Evolutionary conservation across 2,888 invertebrate genomes (phyloP).

Genomic region (Patella pellucida): DNA sequence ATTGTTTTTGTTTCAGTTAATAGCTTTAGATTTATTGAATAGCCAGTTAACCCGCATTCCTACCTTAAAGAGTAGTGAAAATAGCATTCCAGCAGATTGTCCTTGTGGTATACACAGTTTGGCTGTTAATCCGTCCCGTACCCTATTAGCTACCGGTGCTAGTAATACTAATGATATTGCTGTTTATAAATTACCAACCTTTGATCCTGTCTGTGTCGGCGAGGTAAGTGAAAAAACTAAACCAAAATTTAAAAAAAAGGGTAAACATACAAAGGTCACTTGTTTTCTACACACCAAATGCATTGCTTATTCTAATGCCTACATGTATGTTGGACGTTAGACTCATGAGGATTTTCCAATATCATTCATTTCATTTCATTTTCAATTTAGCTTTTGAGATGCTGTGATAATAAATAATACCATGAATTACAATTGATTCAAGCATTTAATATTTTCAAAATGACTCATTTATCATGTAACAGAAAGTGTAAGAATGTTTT

Average conservation of each 20-base stretch:
- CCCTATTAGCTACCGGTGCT: constrained; percentile 91
- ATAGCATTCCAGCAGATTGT: constrained; percentile 64
- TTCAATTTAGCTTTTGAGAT: neutral
- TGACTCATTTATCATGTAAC: too few species aligned
- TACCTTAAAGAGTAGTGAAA: constrained; percentile 75
- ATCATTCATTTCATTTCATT: neutral
- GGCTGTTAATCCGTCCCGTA: constrained; percentile 90
- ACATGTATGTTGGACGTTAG: neutral
- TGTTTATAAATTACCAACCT: constrained; percentile 89
- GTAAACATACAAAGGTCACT: too few species aligned
- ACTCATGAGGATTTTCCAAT: too few species aligned
- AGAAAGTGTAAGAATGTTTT: too few species aligned
- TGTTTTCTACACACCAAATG: too few species aligned
- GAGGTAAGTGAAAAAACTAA: constrained; percentile 74
- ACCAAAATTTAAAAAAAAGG: too few species aligned
- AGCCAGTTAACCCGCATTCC: constrained; percentile 91
- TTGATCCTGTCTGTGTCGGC: constrained; percentile 94
- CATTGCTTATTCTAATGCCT: too few species aligned
- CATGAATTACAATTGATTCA: too few species aligned
- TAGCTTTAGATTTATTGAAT: constrained; percentile 92
- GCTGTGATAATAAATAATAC: too few species aligned
- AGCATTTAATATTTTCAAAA: too few species aligned
- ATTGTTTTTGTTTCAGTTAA: constrained; percentile 76
- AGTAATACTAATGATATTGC: constrained; percentile 93
- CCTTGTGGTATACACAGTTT: constrained; percentile 92